A percentile compares a stretch with the other conserved stretches of the same genome.
Evolutionary conservation across 2,888 invertebrate genomes (phyloP).

Genomic region (Hermodice carunculata): DNA sequence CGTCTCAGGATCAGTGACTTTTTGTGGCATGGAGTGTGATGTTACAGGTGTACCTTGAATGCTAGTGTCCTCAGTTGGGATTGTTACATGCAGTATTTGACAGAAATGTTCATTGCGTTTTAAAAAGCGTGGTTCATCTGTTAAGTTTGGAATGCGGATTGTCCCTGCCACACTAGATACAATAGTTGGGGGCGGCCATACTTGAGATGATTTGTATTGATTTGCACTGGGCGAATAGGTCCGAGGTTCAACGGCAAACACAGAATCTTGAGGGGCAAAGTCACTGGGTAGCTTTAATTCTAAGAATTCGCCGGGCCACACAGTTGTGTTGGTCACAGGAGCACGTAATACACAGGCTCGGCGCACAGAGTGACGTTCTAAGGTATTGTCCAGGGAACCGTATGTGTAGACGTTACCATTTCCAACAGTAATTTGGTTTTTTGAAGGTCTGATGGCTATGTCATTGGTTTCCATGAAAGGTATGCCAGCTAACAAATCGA

Average conservation of each 20-base stretch:
- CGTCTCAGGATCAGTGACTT: too few relatives aligned
- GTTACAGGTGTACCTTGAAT: too few relatives aligned
- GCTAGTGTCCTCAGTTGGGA: too few relatives aligned
- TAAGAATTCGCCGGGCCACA: not conserved
- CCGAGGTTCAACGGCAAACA: not conserved
- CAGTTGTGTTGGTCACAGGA: too few relatives aligned
- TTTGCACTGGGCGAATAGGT: not conserved
- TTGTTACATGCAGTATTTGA: too few relatives aligned
- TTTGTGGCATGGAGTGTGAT: too few relatives aligned
- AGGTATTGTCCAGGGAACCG: not conserved
- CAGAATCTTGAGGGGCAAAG: too few relatives aligned
- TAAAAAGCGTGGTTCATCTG: constrained; percentile 16
- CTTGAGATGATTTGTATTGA: not conserved
- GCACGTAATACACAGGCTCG: not conserved
- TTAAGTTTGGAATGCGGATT: constrained; percentile 24
- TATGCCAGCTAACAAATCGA: constrained; percentile 35
- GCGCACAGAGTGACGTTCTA: not conserved
- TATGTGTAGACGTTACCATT: not conserved
- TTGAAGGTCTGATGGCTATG: constrained; percentile 36
- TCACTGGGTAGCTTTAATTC: not conserved
- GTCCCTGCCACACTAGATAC: constrained; percentile 13
- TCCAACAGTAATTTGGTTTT: constrained; percentile 17
- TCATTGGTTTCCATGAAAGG: constrained; percentile 44
- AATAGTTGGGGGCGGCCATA: not conserved
- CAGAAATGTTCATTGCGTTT: constrained; percentile 32